Percentiles rank a stretch among this genome's conserved stretches.
These are phyloP conservation scores for Troilus luridus DNA, from an alignment of 2,888 invertebrate genomes.

Conservation along the genomic window DNA sequence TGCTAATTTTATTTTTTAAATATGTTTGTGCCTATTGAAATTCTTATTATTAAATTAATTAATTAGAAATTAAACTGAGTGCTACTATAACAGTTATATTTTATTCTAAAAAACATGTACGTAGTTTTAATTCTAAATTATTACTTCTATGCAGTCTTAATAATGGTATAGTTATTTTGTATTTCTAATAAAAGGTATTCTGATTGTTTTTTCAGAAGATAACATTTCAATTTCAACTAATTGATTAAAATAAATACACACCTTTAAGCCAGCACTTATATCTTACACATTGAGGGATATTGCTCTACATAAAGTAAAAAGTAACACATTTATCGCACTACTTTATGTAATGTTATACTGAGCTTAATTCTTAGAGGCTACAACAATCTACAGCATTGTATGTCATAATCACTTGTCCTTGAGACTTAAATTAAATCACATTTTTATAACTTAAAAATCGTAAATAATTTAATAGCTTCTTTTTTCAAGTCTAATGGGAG, in stretches of 20 bases:
- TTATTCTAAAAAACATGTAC: neutral
- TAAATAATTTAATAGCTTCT: neutral
- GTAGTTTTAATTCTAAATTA: neutral
- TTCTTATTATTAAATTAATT: neutral
- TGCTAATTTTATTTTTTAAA: neutral
- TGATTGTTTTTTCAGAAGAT: neutral
- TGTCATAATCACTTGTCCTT: neutral
- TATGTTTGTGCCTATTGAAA: neutral
- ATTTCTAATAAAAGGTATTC: neutral
- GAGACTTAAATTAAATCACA: neutral
- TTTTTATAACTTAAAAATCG: neutral
- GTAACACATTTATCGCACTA: neutral
- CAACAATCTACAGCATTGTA: neutral
- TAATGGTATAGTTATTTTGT: neutral
- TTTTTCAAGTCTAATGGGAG: neutral
- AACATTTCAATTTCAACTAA: neutral
- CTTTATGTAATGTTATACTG: neutral
- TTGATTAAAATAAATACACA: conserved; percentile 11
- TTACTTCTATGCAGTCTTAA: conserved; percentile 34
- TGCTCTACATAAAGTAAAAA: neutral
- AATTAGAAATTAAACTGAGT: neutral
- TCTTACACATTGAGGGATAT: neutral
- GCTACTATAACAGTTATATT: neutral
- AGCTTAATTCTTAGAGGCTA: neutral
- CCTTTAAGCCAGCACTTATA: neutral